Evolutionary conservation across 2,888 invertebrate genomes (phyloP).

Genomic region (Tachina lurida): DNA sequence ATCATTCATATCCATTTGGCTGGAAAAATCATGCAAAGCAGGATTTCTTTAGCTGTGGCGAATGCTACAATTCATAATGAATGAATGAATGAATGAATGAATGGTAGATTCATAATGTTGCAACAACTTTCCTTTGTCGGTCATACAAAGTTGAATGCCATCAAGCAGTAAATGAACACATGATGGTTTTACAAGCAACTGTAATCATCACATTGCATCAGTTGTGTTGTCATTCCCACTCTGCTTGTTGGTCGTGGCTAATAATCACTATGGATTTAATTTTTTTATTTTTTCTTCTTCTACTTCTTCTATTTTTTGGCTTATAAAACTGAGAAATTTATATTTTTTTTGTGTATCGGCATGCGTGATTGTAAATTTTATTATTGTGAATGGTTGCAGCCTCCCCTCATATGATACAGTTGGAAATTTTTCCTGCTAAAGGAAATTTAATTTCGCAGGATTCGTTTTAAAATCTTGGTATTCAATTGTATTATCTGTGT

Average conservation of each 20-base stretch:
- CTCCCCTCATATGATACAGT: neutral
- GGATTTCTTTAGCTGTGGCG: conserved; percentile 31
- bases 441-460: conserved; percentile 15
- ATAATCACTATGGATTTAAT: conserved; percentile 7
- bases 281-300: neutral
- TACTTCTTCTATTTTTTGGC: neutral
- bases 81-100: neutral
- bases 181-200: neutral
- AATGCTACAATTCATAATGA: neutral
- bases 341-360: neutral
- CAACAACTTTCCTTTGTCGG: conserved; percentile 67
- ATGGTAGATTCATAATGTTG: conserved; percentile 16
- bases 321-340: conserved; percentile 24
- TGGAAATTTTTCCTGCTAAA: neutral
- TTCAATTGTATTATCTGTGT: neutral
- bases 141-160: conserved; percentile 65
- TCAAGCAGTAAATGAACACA: conserved; percentile 6
- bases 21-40: conserved; percentile 37
- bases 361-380: conserved; percentile 25
- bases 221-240: conserved; percentile 13
- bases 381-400: neutral
- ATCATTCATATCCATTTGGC: conserved; percentile 47
- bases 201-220: conserved; percentile 18
- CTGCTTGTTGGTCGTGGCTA: conserved; percentile 16
- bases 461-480: neutral